Conservation (phyloP, 2,888 invertebrate genomes). For the Monochamus alternatus region DNA sequence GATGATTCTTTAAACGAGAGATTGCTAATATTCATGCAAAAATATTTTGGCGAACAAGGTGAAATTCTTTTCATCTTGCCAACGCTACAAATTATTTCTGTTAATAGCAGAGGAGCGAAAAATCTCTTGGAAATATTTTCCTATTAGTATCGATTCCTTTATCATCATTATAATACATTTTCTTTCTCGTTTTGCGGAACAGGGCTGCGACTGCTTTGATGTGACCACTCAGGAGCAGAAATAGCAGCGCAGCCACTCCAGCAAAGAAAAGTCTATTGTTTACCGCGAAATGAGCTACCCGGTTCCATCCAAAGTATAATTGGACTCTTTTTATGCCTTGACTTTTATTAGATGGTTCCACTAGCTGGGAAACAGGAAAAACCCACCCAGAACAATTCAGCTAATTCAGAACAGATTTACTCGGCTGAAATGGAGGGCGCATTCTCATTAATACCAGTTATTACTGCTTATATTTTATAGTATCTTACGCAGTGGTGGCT, state of each 20-base stretch:
- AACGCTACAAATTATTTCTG: background rate
- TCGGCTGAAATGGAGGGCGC: conserved; percentile 50
- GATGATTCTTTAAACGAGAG: too few relatives aligned
- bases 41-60: too few relatives aligned
- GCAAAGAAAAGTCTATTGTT: conserved; percentile 49
- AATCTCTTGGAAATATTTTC: background rate
- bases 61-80: too few relatives aligned
- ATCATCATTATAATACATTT: conserved; percentile 16
- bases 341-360: conserved; percentile 54
- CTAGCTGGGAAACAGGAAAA: conserved; percentile 44
- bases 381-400: conserved; percentile 51
- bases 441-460: conserved; percentile 54
- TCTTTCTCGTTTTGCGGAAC: background rate
- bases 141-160: conserved; percentile 19
- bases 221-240: conserved; percentile 50
- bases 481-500: conserved; percentile 46
- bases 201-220: conserved; percentile 36
- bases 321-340: conserved; percentile 53
- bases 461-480: conserved; percentile 56
- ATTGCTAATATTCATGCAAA: too few relatives aligned
- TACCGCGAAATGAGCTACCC: conserved; percentile 52
- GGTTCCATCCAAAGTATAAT: conserved; percentile 45
- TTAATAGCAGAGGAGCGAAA: background rate
- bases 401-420: conserved; percentile 56
- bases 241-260: conserved; percentile 35